Conservation (phyloP, 2,888 invertebrate species). For the Hypomecis punctinalis region DNA sequence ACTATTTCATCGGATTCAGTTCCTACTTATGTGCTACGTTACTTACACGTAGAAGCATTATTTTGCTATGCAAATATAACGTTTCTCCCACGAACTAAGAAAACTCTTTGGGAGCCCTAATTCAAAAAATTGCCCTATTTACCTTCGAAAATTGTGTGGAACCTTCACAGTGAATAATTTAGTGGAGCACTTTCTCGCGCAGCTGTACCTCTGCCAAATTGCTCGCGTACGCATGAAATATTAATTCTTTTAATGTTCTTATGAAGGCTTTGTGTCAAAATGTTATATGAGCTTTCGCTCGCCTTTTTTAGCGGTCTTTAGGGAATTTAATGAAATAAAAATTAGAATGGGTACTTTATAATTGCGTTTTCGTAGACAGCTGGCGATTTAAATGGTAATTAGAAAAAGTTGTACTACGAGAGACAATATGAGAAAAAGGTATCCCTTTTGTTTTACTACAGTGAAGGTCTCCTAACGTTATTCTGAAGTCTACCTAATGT, state of each 20-base stretch:
- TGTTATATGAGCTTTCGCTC: conserved; percentile 13
- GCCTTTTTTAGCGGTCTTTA: not conserved
- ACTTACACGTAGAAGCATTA: too few relatives aligned
- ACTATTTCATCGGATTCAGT: too few relatives aligned
- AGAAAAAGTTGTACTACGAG: not conserved
- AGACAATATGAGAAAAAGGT: not conserved
- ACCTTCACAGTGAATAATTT: conserved; percentile 12
- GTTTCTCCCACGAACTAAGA: too few relatives aligned
- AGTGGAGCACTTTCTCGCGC: conserved; percentile 14
- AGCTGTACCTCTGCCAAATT: conserved; percentile 13
- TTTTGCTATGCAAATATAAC: too few relatives aligned
- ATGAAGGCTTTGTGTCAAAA: conserved; percentile 20
- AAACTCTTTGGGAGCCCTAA: not conserved
- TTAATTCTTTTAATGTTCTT: conserved; percentile 17
- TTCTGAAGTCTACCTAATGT: too few relatives aligned
- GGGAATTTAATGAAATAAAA: conserved; percentile 3
- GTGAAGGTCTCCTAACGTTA: too few relatives aligned
- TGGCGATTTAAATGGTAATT: not conserved
- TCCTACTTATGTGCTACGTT: too few relatives aligned
- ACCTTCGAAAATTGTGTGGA: conserved; percentile 3
- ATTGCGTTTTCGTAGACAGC: not conserved
- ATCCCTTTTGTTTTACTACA: not conserved
- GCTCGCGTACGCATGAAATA: conserved; percentile 17
- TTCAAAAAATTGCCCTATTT: conserved; percentile 11
- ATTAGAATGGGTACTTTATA: not conserved